Base-by-base conservation (phyloP, 2,797 vertebrate genomes). In the Parambassis ranga region DNA sequence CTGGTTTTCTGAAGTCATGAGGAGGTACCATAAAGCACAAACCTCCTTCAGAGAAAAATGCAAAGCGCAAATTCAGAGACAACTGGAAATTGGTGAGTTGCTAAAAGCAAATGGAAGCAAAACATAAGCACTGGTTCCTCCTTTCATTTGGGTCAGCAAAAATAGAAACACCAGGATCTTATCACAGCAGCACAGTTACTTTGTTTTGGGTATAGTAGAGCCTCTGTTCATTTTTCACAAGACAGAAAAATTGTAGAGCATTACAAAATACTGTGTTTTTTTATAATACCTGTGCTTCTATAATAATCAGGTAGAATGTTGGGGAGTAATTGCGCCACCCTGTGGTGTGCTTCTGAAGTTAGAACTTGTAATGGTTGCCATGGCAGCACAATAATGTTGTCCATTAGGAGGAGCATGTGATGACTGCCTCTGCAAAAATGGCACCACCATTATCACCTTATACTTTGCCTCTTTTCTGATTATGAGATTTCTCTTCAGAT, bases 1-100 rank as follows among this genome's bases (percentile, higher is more conserved):
- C 32, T 93, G 95, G 82, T 97, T 98, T 84, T 91, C 94, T 77
- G 94, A 96, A 4, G 93, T 94, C 50, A 96, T 97, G 94, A 93
- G 90, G 0, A 72, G 78, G 2, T 93, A 95, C 81, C 95, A 95
- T 3, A 90, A 92, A 53, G 91, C 92, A 0, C 96, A 97, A 37
- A 89, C 92, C 4, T 82, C 90, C 7, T 97, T 97, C 71, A 92
- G 95, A 56, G 94, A 97, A 27, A 95, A 93, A 71, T 95, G 94
- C 85, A 97, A 96, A 74, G 92, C 92, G 1, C 93, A 92, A 1
- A 96, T 98, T 50, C 95, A 92, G 77, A 91, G 95, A 2, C 88
- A 91, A 51, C 83, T 92, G 56, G 78, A 90, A 66, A 91, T 92
- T 23, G 90, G 91, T 92, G 66, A 91, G 91, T 81, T 13, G 3